Percentiles rank a stretch among this genome's conserved stretches.
Evolutionary conservation across 2,797 vertebrate genomes (phyloP).

Genomic region (Cyprinodon diabolis): DNA sequence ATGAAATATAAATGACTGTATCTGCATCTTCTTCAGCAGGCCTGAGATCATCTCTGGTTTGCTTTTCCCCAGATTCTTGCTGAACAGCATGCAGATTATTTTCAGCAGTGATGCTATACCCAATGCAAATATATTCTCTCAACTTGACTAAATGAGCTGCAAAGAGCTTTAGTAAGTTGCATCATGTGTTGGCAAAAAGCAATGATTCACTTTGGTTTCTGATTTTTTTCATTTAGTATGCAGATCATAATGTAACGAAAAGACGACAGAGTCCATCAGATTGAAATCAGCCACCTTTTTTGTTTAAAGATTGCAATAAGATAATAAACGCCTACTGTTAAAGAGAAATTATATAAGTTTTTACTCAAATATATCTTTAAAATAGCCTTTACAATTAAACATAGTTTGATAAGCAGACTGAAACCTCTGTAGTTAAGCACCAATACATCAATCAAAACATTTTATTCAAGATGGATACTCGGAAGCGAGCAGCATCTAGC

Average conservation of each 20-base stretch:
- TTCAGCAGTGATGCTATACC: slow-evolving; percentile 35
- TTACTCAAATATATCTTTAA: too few relatives aligned
- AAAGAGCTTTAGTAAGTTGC: slow-evolving; percentile 47
- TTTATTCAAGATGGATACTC: too few relatives aligned
- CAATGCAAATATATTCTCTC: slow-evolving; percentile 40
- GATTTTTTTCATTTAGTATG: slow-evolving; percentile 38
- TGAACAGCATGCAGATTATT: slow-evolving; percentile 47
- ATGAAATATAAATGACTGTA: slow-evolving; percentile 81
- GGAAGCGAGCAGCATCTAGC: too few relatives aligned
- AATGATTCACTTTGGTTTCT: slow-evolving; percentile 30
- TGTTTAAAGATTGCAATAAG: slow-evolving; percentile 20
- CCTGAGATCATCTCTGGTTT: slow-evolving; percentile 65
- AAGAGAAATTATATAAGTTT: too few relatives aligned
- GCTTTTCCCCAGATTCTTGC: slow-evolving; percentile 49
- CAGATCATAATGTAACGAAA: slow-evolving; percentile 4
- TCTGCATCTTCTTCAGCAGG: slow-evolving; percentile 69
- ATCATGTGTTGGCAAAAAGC: slow-evolving; percentile 41
- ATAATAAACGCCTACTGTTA: too few relatives aligned
- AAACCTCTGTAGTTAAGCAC: too few relatives aligned
- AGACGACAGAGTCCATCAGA: slow-evolving; percentile 35
- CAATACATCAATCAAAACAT: too few relatives aligned
- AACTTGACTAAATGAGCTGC: slow-evolving; percentile 49
- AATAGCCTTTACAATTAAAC: too few relatives aligned
- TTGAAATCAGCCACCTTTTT: slow-evolving; percentile 28
- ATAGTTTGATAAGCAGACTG: too few relatives aligned